These are phyloP conservation scores for Kobus ellipsiprymnus DNA, from an alignment of 2,113 vertebrate genomes.

Conservation along the genomic window DNA sequence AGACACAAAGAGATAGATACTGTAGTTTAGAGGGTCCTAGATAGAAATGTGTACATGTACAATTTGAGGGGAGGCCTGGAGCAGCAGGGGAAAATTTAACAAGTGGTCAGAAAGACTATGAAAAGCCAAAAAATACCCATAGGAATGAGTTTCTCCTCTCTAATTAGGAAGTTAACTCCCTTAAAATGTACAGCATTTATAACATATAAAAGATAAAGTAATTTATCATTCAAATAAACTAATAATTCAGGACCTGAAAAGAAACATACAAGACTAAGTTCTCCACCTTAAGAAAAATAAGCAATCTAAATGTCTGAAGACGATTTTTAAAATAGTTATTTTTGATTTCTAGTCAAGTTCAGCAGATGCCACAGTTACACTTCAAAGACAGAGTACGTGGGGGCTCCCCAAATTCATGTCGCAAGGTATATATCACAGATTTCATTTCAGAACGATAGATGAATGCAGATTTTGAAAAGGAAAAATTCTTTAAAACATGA, in stretches of 20 bases:
- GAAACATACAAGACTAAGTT: background rate
- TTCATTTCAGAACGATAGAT: background rate
- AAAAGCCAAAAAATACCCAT: background rate
- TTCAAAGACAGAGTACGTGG: background rate
- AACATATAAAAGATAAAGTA: background rate
- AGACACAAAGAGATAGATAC: background rate
- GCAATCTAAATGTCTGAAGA: background rate
- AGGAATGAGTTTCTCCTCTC: background rate
- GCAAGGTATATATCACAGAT: background rate
- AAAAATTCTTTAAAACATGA: slow-evolving; percentile 50
- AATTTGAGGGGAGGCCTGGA: background rate
- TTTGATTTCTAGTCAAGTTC: background rate
- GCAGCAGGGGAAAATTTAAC: background rate
- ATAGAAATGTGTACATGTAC: rapidly evolving
- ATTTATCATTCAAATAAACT: background rate
- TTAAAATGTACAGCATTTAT: background rate
- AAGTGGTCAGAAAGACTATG: background rate
- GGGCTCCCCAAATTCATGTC: background rate
- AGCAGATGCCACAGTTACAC: background rate
- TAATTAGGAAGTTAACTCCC: background rate
- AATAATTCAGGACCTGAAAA: background rate
- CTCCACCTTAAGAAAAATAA: background rate
- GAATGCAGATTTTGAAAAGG: background rate
- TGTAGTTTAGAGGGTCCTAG: no score
- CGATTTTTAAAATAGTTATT: background rate